A percentile compares a stretch with the other conserved stretches of the same genome.
Evolutionary conservation across 2,888 invertebrate genomes (phyloP).

Genomic region (Dinocampus coccinellae): DNA sequence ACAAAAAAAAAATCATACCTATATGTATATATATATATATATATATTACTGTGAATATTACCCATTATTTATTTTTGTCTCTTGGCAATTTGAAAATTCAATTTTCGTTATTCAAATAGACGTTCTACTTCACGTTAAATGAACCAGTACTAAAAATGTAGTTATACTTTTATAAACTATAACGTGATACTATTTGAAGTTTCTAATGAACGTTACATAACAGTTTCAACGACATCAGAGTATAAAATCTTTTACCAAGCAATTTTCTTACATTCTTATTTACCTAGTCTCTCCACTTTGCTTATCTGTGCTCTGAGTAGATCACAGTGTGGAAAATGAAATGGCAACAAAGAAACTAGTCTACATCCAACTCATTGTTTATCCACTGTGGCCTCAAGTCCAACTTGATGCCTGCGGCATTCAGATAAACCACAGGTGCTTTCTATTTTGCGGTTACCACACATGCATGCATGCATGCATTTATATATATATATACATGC

Average conservation of each 20-base stretch:
- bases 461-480: neutral
- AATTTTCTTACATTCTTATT: slow-evolving; percentile 6
- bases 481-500: neutral
- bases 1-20: neutral
- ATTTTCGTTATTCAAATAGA: neutral
- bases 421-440: slow-evolving; percentile 7
- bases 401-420: neutral
- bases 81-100: neutral
- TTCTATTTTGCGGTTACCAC: neutral
- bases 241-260: slow-evolving; percentile 36
- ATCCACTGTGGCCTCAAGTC: neutral
- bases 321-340: neutral
- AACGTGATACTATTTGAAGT: neutral
- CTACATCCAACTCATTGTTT: neutral
- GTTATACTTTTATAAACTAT: neutral
- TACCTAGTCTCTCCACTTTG: neutral
- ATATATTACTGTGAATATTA: too few species aligned
- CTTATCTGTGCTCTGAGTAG: neutral
- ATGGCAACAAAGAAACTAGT: neutral
- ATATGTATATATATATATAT: too few species aligned
- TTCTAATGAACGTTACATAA: slow-evolving; percentile 41
- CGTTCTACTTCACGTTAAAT: neutral
- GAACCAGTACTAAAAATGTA: neutral
- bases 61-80: neutral
- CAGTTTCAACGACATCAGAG: slow-evolving; percentile 56